Evolutionary conservation across 2,797 vertebrate genomes (phyloP).

Genomic region (Crypturellus tataupa): DNA sequence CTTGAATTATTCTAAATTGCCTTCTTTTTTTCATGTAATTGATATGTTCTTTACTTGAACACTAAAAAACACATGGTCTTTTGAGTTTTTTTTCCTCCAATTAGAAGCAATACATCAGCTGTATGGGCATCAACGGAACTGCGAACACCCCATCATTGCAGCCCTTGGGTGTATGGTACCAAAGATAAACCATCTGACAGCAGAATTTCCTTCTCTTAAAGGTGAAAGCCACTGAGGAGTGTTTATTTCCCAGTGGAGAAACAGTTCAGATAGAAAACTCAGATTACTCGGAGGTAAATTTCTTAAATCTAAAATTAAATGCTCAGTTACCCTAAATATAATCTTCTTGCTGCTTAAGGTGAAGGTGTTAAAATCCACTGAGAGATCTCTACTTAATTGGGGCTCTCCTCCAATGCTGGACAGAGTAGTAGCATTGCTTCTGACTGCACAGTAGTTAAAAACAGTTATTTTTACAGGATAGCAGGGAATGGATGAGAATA

Average conservation of each 20-base stretch:
- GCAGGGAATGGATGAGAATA: neutral
- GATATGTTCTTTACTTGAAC: neutral
- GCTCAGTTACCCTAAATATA: neutral
- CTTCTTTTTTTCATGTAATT: neutral
- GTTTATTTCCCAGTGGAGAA: neutral
- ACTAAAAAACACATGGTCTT: neutral
- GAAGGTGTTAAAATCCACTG: neutral
- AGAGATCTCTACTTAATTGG: fast-evolving
- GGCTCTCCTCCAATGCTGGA: neutral
- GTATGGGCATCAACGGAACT: neutral
- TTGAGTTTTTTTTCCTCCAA: neutral
- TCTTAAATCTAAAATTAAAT: neutral
- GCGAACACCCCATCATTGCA: neutral
- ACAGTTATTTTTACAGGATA: neutral
- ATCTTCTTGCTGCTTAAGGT: neutral
- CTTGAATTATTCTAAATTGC: neutral
- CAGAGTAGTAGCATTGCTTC: neutral
- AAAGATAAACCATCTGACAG: neutral
- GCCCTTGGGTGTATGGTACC: neutral
- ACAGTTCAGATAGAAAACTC: neutral
- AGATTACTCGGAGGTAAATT: neutral
- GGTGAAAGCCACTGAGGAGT: too few relatives aligned
- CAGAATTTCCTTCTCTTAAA: neutral
- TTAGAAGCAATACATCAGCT: neutral
- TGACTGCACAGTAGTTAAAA: neutral